phyloP scores from a whole-genome alignment of 1,140 invertebrate genomes.

The Penaeus japonicus region DNA sequence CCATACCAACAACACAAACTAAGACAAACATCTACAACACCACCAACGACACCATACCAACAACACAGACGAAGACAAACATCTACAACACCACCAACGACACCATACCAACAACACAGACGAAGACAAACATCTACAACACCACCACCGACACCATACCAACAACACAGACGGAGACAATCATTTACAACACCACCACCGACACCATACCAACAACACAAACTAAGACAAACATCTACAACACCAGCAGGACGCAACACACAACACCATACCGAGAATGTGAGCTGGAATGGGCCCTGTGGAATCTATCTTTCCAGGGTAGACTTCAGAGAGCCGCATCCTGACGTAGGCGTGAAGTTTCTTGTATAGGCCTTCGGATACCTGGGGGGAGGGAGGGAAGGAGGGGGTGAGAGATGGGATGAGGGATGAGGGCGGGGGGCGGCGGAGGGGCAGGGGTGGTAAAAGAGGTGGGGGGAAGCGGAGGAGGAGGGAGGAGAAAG shows the following conservation, averaged over 20 bases:
- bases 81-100: too few species aligned
- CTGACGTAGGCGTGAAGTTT: slow-evolving; percentile 88
- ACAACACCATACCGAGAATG: slow-evolving; percentile 72
- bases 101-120: too few species aligned
- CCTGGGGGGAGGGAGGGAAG: slow-evolving; percentile 70
- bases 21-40: too few species aligned
- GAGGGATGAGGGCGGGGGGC: not conserved
- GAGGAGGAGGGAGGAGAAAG: slow-evolving; percentile 69
- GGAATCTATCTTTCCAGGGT: slow-evolving; percentile 78
- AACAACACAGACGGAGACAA: too few species aligned
- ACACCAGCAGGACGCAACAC: not conserved
- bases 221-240: too few species aligned
- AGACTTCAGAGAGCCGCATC: slow-evolving; percentile 79
- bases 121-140: too few species aligned
- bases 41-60: too few species aligned
- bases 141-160: too few species aligned
- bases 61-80: too few species aligned
- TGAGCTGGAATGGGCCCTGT: slow-evolving; percentile 90
- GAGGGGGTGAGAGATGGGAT: slow-evolving; percentile 73
- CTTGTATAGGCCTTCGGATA: slow-evolving; percentile 73
- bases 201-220: too few species aligned
- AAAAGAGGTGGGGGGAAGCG: not conserved
- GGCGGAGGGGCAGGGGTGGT: not conserved
- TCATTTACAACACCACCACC: too few species aligned
- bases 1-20: too few species aligned